A percentile compares a stretch with the other conserved stretches of the same genome.
Evolutionary conservation across 2,888 invertebrate genomes (phyloP).

Genomic region (Cephus pygmeus): DNA sequence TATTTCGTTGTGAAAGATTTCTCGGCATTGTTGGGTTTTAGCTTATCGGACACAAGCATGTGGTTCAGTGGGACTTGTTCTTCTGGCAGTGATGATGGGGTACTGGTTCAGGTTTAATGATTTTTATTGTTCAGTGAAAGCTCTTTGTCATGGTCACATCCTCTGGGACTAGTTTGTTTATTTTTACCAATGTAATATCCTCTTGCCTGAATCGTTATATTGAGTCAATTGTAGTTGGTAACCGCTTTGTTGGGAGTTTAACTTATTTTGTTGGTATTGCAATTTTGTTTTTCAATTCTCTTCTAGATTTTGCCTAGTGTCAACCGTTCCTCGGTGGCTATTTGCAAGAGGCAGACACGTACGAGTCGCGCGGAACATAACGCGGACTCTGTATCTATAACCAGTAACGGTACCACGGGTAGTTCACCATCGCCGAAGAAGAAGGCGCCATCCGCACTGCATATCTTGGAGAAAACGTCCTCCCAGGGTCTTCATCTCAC

Average conservation of each 20-base stretch:
- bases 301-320: conserved; percentile 31
- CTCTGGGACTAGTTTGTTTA: background rate
- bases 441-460: conserved; percentile 44
- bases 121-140: background rate
- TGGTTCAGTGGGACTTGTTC: background rate
- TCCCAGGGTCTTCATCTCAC: conserved; percentile 42
- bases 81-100: background rate
- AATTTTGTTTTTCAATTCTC: background rate
- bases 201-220: background rate
- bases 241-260: background rate
- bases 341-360: conserved; percentile 50
- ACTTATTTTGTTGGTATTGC: background rate
- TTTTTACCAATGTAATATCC: background rate
- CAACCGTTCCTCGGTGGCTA: conserved; percentile 44
- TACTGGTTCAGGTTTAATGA: background rate
- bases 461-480: conserved; percentile 51
- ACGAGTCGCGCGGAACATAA: conserved; percentile 47
- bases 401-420: conserved; percentile 56
- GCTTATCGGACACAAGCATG: background rate
- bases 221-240: background rate
- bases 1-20: background rate
- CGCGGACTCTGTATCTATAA: conserved; percentile 51
- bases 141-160: background rate
- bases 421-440: conserved; percentile 55
- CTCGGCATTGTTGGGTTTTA: background rate